A percentile compares a stretch with the other conserved stretches of the same genome.
phyloP scores from a whole-genome alignment of 30 jellyfish, hydroid and myxozoan species.

The Turritopsis dohrnii region DNA sequence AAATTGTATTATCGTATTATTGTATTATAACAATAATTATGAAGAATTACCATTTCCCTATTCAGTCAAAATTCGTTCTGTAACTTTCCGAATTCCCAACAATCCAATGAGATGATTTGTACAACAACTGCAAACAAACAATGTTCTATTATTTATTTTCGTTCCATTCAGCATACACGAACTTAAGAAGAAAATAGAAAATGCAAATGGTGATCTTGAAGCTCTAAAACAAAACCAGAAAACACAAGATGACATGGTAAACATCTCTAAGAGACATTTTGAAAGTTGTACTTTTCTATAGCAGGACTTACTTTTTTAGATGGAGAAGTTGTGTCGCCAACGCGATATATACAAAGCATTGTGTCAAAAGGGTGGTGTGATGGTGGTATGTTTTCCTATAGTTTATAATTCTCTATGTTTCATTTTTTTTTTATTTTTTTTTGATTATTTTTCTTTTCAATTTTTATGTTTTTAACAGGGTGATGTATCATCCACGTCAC shows the following conservation, averaged over 20 bases:
- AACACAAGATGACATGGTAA: conserved; percentile 79
- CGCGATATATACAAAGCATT: conserved; percentile 96
- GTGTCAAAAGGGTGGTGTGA: conserved; percentile 41
- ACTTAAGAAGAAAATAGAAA: conserved; percentile 55
- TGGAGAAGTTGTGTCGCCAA: conserved; percentile 70
- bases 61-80: too few relatives aligned
- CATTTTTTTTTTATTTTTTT: too few relatives aligned
- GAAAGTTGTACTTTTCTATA: too few relatives aligned
- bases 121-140: too few relatives aligned
- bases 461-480: conserved; percentile 36
- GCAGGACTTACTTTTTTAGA: conserved; percentile 32
- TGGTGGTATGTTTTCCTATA: conserved; percentile 31
- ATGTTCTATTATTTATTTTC: neutral
- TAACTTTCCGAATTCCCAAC: too few relatives aligned
- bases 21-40: too few relatives aligned
- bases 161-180: conserved; percentile 52
- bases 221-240: conserved; percentile 65
- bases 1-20: too few relatives aligned
- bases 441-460: too few relatives aligned
- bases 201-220: conserved; percentile 63
- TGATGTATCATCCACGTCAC: conserved; percentile 41
- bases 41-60: too few relatives aligned
- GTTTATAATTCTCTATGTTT: too few relatives aligned
- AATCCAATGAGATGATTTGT: too few relatives aligned
- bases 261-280: neutral